Percentiles rank a stretch among this genome's conserved stretches.
phyloP scores from a whole-genome alignment of 2,888 invertebrate species.

The Scaeva pyrastri region DNA sequence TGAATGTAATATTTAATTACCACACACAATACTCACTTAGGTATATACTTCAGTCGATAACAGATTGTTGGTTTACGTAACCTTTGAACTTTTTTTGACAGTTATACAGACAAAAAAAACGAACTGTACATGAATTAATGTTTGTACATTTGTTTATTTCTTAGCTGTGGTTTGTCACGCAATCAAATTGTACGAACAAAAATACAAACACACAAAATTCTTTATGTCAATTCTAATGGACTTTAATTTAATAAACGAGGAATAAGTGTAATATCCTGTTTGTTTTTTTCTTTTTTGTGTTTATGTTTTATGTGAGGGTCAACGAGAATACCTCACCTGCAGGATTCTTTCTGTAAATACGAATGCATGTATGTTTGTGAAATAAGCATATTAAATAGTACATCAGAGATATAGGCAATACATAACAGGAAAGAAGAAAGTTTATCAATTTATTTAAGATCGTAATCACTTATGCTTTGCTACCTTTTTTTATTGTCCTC shows the following conservation, averaged over 20 bases:
- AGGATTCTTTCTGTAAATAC: background rate
- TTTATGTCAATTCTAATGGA: slow-evolving; percentile 62
- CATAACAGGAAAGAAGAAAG: background rate
- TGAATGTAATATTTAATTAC: slow-evolving; percentile 51
- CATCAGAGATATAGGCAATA: background rate
- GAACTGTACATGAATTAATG: background rate
- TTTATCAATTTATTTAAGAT: slow-evolving; percentile 59
- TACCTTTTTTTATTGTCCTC: slow-evolving; percentile 64
- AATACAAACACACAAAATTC: slow-evolving; percentile 35
- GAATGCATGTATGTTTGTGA: background rate
- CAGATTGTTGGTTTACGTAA: slow-evolving; percentile 2
- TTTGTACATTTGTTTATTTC: background rate
- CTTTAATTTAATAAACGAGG: slow-evolving; percentile 73
- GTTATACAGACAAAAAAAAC: background rate
- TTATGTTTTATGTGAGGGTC: slow-evolving; percentile 59
- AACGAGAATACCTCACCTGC: slow-evolving; percentile 66
- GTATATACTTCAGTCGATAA: background rate
- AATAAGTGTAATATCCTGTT: slow-evolving; percentile 70
- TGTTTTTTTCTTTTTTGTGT: background rate
- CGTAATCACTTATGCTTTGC: slow-evolving; percentile 49
- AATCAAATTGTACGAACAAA: too few relatives aligned
- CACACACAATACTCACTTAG: background rate
- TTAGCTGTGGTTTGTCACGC: slow-evolving; percentile 61
- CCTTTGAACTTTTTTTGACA: slow-evolving; percentile 35
- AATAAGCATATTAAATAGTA: slow-evolving; percentile 19